Evolutionary conservation across 2,113 vertebrate genomes (phyloP).

Genomic region (Burhinus bistriatus): DNA sequence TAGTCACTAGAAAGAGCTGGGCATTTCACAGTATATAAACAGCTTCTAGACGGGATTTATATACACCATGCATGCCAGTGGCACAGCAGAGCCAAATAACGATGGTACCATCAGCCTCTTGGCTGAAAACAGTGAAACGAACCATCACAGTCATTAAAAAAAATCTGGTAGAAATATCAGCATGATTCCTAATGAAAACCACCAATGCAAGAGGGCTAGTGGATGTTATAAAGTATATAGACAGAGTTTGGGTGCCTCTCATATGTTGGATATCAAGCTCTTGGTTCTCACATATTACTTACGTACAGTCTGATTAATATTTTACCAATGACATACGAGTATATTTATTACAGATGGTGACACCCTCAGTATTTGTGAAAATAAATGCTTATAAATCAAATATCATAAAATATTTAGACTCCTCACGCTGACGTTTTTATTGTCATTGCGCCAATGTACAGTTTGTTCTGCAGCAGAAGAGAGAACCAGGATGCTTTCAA

Average conservation of each 20-base stretch:
- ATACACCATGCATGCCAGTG: too few species aligned
- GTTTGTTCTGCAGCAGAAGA: neutral
- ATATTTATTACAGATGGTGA: neutral
- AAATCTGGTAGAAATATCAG: neutral
- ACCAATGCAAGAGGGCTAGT: neutral
- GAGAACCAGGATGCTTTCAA: neutral
- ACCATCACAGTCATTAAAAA: neutral
- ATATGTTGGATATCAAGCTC: neutral
- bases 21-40: neutral
- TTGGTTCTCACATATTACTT: neutral
- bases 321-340: neutral
- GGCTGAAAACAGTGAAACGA: neutral
- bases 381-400: conserved; percentile 15
- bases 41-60: neutral
- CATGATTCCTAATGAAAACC: neutral
- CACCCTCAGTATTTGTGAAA: neutral
- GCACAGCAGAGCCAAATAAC: neutral
- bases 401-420: neutral
- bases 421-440: neutral
- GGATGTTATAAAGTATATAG: neutral
- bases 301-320: neutral
- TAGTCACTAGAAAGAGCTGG: neutral
- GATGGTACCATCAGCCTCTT: neutral
- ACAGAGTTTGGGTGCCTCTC: neutral
- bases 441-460: neutral